These are phyloP conservation scores for Tipula unca DNA, from an alignment of 2,888 invertebrate genomes.

Conservation along the genomic window DNA sequence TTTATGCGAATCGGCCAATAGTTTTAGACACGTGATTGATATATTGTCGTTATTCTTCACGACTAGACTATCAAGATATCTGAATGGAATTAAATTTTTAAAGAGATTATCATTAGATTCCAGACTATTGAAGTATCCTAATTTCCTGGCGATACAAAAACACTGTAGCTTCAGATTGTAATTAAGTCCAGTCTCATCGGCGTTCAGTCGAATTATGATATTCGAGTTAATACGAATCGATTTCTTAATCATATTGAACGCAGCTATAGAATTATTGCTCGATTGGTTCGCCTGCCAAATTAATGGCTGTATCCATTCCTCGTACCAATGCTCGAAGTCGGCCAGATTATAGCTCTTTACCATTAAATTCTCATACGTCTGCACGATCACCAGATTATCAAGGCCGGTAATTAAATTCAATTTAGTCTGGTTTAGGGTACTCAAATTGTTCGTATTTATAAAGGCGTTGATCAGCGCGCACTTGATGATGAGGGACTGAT, in stretches of 20 bases:
- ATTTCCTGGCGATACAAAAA: slow-evolving; percentile 41
- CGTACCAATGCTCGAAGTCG: slow-evolving; percentile 29
- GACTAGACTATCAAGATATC: slow-evolving; percentile 48
- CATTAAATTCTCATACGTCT: slow-evolving; percentile 47
- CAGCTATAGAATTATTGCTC: background rate
- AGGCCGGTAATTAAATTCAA: slow-evolving; percentile 29
- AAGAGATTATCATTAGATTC: slow-evolving; percentile 36
- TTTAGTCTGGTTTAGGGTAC: slow-evolving; percentile 26
- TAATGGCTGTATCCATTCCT: slow-evolving; percentile 24
- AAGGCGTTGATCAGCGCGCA: background rate
- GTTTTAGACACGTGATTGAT: slow-evolving; percentile 55
- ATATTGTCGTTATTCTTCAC: slow-evolving; percentile 47
- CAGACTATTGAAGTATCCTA: slow-evolving; percentile 35
- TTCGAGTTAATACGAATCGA: slow-evolving; percentile 33
- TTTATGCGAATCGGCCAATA: slow-evolving; percentile 66
- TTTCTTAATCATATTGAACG: slow-evolving; percentile 31
- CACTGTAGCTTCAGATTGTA: background rate
- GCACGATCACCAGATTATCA: slow-evolving; percentile 8
- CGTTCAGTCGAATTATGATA: background rate
- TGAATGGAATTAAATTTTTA: slow-evolving; percentile 48
- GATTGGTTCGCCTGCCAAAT: background rate
- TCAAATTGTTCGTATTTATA: background rate
- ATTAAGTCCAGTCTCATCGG: background rate
- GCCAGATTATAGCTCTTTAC: slow-evolving; percentile 36
- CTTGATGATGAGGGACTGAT: background rate